Percentiles rank a stretch among this genome's conserved stretches.
Conservation (phyloP, 53 echinoderm and acorn worm genomes). For the Zoroaster sp. region DNA sequence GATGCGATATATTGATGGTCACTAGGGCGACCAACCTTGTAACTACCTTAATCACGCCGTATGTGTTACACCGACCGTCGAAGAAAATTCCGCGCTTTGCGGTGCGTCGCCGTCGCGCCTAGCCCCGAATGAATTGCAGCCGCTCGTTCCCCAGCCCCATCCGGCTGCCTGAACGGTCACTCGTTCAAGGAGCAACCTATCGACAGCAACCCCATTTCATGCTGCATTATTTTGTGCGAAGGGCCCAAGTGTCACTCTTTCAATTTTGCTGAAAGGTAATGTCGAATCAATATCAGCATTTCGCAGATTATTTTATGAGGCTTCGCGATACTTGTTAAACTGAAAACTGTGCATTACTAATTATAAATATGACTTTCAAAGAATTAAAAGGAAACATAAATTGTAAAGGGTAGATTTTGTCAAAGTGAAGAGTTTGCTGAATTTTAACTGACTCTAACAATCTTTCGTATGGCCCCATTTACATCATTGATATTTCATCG, state of each 20-base stretch:
- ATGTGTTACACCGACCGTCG: not conserved
- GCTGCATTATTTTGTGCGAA: not conserved
- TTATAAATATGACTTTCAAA: too few relatives aligned
- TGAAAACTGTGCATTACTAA: not conserved
- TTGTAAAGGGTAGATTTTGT: too few relatives aligned
- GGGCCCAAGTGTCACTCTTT: not conserved
- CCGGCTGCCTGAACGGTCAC: not conserved
- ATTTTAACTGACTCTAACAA: too few relatives aligned
- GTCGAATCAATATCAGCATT: not conserved
- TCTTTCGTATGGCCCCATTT: too few relatives aligned
- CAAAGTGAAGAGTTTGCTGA: too few relatives aligned
- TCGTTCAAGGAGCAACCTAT: not conserved
- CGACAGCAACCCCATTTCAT: not conserved
- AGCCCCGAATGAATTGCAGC: too few relatives aligned
- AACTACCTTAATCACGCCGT: not conserved
- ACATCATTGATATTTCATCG: too few relatives aligned
- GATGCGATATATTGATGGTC: not conserved
- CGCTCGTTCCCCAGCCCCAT: too few relatives aligned
- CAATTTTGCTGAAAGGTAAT: not conserved
- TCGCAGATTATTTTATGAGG: not conserved
- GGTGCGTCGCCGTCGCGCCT: not conserved
- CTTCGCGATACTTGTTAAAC: not conserved
- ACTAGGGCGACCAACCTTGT: not conserved
- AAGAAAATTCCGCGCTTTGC: not conserved
- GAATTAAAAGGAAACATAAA: too few relatives aligned